phyloP scores from a whole-genome alignment of 2,113 vertebrate genomes.

The Piaya cayana region DNA sequence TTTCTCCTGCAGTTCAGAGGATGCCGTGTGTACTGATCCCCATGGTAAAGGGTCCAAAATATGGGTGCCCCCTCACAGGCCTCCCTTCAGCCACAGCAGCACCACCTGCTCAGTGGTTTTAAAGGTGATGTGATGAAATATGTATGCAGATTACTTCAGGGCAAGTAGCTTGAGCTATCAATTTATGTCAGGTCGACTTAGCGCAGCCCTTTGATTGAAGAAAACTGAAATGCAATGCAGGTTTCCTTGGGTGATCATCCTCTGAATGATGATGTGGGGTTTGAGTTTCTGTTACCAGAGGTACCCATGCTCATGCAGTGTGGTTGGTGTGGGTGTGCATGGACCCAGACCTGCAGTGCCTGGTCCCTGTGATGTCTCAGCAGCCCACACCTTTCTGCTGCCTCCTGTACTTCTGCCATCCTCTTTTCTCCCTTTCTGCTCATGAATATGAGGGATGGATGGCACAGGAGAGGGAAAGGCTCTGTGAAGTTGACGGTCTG shows the following conservation, averaged over 20 bases:
- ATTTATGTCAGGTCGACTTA: constrained; percentile 28
- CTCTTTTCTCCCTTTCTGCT: background rate
- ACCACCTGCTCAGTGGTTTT: background rate
- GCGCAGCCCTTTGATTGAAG: constrained; percentile 2
- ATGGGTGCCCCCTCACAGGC: background rate
- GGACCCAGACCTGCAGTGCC: fast-evolving
- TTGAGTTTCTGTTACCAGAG: background rate
- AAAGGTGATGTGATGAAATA: constrained; percentile 59
- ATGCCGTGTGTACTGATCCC: fast-evolving
- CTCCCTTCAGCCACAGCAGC: background rate
- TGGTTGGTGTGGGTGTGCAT: background rate
- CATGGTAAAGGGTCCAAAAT: background rate
- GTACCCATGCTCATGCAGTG: background rate
- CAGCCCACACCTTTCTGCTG: background rate
- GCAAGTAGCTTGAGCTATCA: background rate
- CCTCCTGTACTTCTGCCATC: background rate
- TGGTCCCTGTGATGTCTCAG: background rate
- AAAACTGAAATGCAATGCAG: background rate
- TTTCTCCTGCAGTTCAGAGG: fast-evolving
- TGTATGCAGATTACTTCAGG: constrained; percentile 6
- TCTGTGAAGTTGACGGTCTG: background rate
- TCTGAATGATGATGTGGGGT: background rate
- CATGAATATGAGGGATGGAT: background rate
- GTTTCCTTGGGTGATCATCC: background rate
- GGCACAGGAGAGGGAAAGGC: background rate